These are phyloP conservation scores for Peromyscus leucopus DNA, from an alignment of 2,113 vertebrate species.

Conservation along the genomic window DNA sequence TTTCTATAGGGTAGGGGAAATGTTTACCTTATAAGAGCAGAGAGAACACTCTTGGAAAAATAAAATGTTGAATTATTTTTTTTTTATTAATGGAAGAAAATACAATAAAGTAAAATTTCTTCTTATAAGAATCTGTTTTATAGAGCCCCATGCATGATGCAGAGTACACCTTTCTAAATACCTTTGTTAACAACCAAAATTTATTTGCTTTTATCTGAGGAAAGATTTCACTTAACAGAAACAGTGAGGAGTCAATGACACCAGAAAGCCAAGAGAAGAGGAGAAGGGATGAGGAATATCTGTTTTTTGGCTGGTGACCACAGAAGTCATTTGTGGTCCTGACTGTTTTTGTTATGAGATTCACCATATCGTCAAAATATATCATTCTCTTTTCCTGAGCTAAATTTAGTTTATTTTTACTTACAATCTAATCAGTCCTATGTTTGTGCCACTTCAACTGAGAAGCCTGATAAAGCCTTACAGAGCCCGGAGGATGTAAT, in stretches of 20 bases:
- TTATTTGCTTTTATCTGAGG: background rate
- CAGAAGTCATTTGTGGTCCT: background rate
- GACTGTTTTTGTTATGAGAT: background rate
- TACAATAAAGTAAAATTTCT: background rate
- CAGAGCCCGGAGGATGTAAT: slow-evolving; percentile 56
- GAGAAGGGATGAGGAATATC: background rate
- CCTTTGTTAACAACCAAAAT: background rate
- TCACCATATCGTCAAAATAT: background rate
- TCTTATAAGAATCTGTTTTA: background rate
- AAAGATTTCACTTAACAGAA: background rate
- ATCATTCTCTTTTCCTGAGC: background rate
- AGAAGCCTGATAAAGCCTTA: slow-evolving; percentile 57
- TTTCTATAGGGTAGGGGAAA: background rate
- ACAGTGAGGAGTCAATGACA: background rate
- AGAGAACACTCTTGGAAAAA: background rate
- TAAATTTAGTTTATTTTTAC: slow-evolving; percentile 41
- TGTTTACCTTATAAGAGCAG: background rate
- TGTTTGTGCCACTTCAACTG: slow-evolving; percentile 54
- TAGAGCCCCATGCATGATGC: fast-evolving
- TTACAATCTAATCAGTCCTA: slow-evolving; percentile 41
- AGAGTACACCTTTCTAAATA: background rate
- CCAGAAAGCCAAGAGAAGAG: background rate
- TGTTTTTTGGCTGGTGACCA: background rate
- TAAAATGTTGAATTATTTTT: background rate
- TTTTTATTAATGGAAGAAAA: no score